phyloP scores from a whole-genome alignment of 1,140 invertebrate species.

The Macrocentrus cingulum region DNA sequence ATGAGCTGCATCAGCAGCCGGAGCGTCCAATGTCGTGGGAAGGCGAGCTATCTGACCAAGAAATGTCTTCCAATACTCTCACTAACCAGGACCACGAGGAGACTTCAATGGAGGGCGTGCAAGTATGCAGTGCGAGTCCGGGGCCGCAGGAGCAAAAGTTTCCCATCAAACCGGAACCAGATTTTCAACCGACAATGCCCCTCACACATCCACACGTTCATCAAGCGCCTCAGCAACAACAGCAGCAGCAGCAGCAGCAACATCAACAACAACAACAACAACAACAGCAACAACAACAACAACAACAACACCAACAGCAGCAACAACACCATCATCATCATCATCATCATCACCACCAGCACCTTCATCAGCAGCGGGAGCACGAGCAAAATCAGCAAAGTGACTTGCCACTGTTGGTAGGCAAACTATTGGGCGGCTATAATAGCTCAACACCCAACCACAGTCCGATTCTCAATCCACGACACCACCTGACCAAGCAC shows the following conservation, averaged over 20 bases:
- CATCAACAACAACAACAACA: conserved; percentile 34
- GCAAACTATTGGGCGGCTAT: conserved; percentile 66
- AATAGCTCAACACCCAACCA: conserved; percentile 66
- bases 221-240: conserved; percentile 31
- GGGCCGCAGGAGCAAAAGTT: conserved; percentile 53
- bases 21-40: conserved; percentile 89
- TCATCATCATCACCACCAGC: conserved; percentile 42
- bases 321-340: conserved; percentile 35
- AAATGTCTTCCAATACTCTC: conserved; percentile 62
- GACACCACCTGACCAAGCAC: conserved; percentile 60
- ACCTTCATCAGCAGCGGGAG: conserved; percentile 35
- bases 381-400: conserved; percentile 51
- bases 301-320: conserved; percentile 31
- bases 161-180: conserved; percentile 53
- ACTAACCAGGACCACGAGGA: conserved; percentile 59
- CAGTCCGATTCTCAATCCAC: conserved; percentile 66
- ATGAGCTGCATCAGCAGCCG: conserved; percentile 50
- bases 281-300: conserved; percentile 49
- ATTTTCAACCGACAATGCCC: conserved; percentile 53
- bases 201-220: conserved; percentile 46
- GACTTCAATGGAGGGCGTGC: conserved; percentile 60
- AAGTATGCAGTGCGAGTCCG: conserved; percentile 54
- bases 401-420: conserved; percentile 64
- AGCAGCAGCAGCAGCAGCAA: conserved; percentile 40
- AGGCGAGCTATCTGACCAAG: conserved; percentile 80